phyloP scores from a whole-genome alignment of 2,797 vertebrate species.

The Onychomys torridus region DNA sequence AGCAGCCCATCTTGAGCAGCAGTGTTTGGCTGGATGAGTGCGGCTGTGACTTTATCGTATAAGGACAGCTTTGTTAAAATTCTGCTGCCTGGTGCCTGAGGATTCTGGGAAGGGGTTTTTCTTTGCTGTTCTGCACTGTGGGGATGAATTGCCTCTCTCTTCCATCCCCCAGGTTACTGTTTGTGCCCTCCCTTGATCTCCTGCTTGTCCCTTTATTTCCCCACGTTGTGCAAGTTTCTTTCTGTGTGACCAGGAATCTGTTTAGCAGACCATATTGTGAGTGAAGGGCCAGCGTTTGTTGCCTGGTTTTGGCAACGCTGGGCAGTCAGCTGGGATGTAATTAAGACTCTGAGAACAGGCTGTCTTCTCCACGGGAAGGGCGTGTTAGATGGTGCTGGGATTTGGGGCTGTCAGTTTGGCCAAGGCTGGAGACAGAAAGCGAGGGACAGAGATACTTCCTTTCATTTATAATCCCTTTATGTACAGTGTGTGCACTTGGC shows the following conservation, averaged over 20 bases:
- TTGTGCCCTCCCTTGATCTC: constrained; percentile 86
- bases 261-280: constrained; percentile 94
- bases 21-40: constrained; percentile 84
- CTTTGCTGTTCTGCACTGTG: neutral
- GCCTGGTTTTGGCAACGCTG: constrained; percentile 92
- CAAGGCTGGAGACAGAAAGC: constrained; percentile 92
- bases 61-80: constrained; percentile 82
- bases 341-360: constrained; percentile 95
- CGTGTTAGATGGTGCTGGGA: constrained; percentile 97
- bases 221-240: constrained; percentile 87
- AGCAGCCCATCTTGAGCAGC: constrained; percentile 87
- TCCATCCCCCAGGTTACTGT: constrained; percentile 75
- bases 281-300: constrained; percentile 93
- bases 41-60: constrained; percentile 76
- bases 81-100: constrained; percentile 75
- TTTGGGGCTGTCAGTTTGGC: constrained; percentile 93
- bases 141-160: constrained; percentile 58
- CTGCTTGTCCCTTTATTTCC: constrained; percentile 85
- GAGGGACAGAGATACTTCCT: constrained; percentile 94
- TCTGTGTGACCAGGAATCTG: constrained; percentile 87
- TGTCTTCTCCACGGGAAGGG: constrained; percentile 96
- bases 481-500: constrained; percentile 91
- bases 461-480: constrained; percentile 98
- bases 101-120: constrained; percentile 67
- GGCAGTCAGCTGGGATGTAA: constrained; percentile 97